Evolutionary conservation across 2,797 vertebrate species (phyloP).

Genomic region (Acipenser transmontanus): DNA sequence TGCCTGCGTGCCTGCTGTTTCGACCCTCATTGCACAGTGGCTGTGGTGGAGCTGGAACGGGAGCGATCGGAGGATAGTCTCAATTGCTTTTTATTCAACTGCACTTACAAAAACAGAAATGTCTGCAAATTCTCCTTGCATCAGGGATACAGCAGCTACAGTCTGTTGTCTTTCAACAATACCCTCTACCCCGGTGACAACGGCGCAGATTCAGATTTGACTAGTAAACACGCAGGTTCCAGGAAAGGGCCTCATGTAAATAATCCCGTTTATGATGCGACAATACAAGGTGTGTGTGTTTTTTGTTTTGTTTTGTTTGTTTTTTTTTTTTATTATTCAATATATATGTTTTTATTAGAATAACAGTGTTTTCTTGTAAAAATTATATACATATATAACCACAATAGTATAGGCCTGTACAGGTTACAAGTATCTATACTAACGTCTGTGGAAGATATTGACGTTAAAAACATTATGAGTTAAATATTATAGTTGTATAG

Average conservation of each 20-base stretch:
- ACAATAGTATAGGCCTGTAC: too few species aligned
- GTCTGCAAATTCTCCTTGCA: conserved; percentile 82
- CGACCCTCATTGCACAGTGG: conserved; percentile 76
- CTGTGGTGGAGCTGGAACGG: conserved; percentile 69
- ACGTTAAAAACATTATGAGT: too few species aligned
- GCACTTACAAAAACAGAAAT: conserved; percentile 61
- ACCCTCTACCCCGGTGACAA: conserved; percentile 20
- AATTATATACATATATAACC: too few species aligned
- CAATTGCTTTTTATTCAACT: conserved; percentile 86
- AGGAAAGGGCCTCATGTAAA: conserved; percentile 28
- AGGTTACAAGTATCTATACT: too few species aligned
- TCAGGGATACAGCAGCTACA: conserved; percentile 78
- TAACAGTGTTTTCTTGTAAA: too few species aligned
- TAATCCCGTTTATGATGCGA: conserved; percentile 20
- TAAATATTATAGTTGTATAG: too few species aligned
- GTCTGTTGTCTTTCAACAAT: conserved; percentile 41
- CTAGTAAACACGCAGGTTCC: conserved; percentile 1
- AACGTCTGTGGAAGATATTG: too few species aligned
- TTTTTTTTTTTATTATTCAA: too few species aligned
- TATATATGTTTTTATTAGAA: too few species aligned
- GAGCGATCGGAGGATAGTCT: conserved; percentile 44
- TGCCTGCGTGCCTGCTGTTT: conserved; percentile 85
- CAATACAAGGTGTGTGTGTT: conserved; percentile 32
- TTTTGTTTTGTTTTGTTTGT: too few species aligned
- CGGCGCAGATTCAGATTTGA: conserved; percentile 5